Base-by-base conservation (phyloP, 2,113 vertebrate species). In the Corvus moneduloides region DNA sequence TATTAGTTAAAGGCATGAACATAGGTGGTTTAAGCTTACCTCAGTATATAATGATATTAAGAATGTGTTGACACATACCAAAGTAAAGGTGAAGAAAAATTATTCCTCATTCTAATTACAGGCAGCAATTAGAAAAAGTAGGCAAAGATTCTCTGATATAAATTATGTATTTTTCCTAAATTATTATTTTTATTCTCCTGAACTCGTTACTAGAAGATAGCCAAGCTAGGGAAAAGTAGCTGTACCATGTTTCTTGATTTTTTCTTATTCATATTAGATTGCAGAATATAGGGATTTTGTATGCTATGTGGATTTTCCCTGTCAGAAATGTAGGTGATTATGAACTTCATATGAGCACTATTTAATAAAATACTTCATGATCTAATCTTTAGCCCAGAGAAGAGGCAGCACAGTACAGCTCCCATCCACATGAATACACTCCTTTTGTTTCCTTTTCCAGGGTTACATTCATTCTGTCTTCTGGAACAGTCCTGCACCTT, bases 401-500 rank as follows among this genome's bases (percentile, higher is more conserved):
- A 41, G 8, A 77, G 16, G 13, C 28, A 61, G 13, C 16, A 21
- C 4, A 26, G 5, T 39, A 59, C 6, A 68, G 10, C 15, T 80
- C 16, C n/a, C 35, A 63, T 43, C 8, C 27, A 33, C 9, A 16
- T 12, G 9, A 61, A 52, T 23, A 22, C 15, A 28, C 4, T 22
- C 9, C 3, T 41, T 91, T 82, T 39, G 17, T 37, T 35, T 35
- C 17, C 10, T 71, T 19, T n/a, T 24, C 9, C 0, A 1, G 6
- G 6, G 4, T 10, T 78, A 16, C 11, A 27, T 56, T 88, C 21
- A 12, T 33, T 10, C 27, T 71, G 10, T 18, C 37, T n/a, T 22
- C 39, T 64, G 33, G 44, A 76, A 26, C 8, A 64, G 26, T 11
- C 20, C 9, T 0, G 0, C 0, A 1, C 13, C 32, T 44, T 72